A percentile compares a stretch with the other conserved stretches of the same genome.
phyloP scores from a whole-genome alignment of 2,113 vertebrate species.

The Cyanoliseus patagonus region DNA sequence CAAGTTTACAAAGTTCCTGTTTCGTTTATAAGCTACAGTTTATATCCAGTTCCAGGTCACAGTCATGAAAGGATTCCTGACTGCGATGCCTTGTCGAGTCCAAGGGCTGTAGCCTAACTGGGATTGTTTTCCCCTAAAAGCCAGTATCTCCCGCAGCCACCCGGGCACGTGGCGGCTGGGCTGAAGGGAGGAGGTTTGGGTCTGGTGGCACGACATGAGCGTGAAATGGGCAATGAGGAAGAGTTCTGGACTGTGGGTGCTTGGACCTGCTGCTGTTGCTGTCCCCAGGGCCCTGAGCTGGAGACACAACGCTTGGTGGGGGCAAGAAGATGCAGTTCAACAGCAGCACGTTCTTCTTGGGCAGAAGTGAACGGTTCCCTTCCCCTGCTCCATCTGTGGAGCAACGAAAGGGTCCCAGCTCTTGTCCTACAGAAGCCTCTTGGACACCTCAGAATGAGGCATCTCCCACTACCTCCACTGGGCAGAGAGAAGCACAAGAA shows the following conservation, averaged over 20 bases:
- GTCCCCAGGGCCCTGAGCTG: not conserved
- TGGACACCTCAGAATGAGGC: not conserved
- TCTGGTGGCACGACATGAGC: not conserved
- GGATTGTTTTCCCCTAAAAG: not conserved
- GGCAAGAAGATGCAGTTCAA: not conserved
- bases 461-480: not conserved
- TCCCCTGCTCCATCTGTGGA: not conserved
- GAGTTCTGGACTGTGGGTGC: not conserved
- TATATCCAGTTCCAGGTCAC: constrained; percentile 71
- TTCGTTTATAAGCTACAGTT: constrained; percentile 60
- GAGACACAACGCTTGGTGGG: not conserved
- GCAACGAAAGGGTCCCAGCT: not conserved
- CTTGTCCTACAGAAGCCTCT: not conserved
- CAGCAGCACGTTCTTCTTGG: not conserved
- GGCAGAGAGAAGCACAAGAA: not conserved
- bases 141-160: not conserved
- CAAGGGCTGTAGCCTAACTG: constrained; percentile 7
- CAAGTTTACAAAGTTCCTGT: constrained; percentile 71
- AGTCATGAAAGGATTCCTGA: constrained; percentile 42
- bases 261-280: not conserved
- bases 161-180: not conserved
- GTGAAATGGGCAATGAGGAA: not conserved
- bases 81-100: not conserved
- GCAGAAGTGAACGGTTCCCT: not conserved
- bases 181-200: not conserved